phyloP scores from a whole-genome alignment of 2,888 invertebrate genomes.

The Odontomyia ornata region DNA sequence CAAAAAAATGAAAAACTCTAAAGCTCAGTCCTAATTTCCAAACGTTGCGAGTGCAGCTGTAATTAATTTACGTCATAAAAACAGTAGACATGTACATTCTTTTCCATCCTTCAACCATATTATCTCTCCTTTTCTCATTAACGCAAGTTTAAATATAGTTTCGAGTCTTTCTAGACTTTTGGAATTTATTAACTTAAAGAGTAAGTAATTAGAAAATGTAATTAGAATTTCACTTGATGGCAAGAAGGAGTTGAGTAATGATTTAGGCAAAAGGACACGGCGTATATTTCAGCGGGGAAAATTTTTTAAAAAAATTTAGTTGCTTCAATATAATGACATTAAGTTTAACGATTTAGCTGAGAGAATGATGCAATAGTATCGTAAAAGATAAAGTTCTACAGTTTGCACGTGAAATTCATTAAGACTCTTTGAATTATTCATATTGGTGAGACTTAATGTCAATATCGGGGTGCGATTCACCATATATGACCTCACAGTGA shows the following conservation, averaged over 20 bases:
- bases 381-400: no score
- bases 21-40: neutral
- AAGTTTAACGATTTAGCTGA: no score
- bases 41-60: neutral
- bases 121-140: neutral
- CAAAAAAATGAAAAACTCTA: neutral
- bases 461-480: no score
- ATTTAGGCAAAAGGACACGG: no score
- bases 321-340: no score
- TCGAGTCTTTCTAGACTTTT: neutral
- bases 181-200: neutral
- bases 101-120: neutral
- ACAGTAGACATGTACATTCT: neutral
- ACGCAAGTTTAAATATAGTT: neutral
- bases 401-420: no score
- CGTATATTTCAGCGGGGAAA: no score
- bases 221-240: neutral
- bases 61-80: slow-evolving; percentile 4
- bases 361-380: no score
- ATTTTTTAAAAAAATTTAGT: no score
- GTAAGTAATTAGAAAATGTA: neutral
- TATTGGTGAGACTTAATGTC: no score
- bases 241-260: neutral
- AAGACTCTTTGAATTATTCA: no score
- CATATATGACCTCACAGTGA: no score